phyloP scores from a whole-genome alignment of 2,113 vertebrate genomes.

The Suricata suricatta region DNA sequence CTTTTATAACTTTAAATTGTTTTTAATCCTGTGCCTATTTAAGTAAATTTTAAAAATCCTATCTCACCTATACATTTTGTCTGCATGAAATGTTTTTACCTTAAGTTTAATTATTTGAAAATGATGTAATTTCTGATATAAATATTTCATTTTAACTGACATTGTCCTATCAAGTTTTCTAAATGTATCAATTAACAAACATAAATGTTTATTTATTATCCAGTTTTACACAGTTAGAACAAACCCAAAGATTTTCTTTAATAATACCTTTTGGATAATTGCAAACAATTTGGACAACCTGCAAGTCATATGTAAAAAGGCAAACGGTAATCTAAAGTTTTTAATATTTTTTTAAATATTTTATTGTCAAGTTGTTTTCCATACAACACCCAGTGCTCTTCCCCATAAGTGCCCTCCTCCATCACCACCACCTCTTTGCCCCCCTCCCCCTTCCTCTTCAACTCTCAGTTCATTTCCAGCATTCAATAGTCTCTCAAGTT shows the following conservation, averaged over 20 bases:
- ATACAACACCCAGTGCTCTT: no score
- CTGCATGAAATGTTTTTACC: not conserved
- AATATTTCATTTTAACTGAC: not conserved
- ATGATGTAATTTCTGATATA: not conserved
- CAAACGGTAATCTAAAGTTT: not conserved
- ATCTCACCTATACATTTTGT: not conserved
- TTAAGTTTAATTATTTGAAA: not conserved
- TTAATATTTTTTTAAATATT: no score
- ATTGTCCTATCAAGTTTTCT: not conserved
- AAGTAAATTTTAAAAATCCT: not conserved
- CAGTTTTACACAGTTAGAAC: not conserved
- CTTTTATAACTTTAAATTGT: not conserved
- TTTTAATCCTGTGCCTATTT: not conserved
- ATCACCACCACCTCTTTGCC: no score
- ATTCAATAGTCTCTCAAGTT: no score
- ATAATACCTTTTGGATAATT: not conserved
- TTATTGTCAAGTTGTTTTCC: no score
- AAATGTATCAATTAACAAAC: not conserved
- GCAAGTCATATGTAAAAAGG: not conserved
- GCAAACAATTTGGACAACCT: not conserved
- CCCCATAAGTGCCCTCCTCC: no score
- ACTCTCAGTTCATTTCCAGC: no score
- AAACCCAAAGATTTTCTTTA: not conserved
- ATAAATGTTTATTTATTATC: not conserved
- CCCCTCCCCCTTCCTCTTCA: no score